Percentiles rank a stretch among this genome's conserved stretches.
Conservation (phyloP, 2,888 invertebrate species). For the Drosophila koepferae region DNA sequence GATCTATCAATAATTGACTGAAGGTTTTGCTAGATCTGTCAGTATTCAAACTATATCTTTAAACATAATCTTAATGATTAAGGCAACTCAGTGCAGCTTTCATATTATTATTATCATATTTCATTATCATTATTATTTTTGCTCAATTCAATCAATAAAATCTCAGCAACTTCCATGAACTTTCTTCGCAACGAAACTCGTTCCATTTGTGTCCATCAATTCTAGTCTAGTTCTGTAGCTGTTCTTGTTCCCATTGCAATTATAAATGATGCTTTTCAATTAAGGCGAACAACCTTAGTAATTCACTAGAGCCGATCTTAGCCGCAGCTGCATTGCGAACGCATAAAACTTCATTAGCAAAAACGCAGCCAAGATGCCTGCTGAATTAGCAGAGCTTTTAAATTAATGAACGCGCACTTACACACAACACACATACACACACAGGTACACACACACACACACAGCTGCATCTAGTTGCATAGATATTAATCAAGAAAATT, state of each 20-base stretch:
- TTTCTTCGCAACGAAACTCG: not conserved
- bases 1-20: too few species aligned
- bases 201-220: slow-evolving; percentile 8
- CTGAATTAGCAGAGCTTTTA: slow-evolving; percentile 73
- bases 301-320: slow-evolving; percentile 9
- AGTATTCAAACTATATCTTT: too few species aligned
- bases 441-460: slow-evolving; percentile 4
- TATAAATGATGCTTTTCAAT: slow-evolving; percentile 57
- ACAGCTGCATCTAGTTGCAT: slow-evolving; percentile 38
- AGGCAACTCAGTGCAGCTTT: not conserved
- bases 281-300: slow-evolving; percentile 47
- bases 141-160: not conserved
- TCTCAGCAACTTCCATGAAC: not conserved
- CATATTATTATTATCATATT: not conserved
- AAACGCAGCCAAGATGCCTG: slow-evolving; percentile 37
- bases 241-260: slow-evolving; percentile 25
- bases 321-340: slow-evolving; percentile 63
- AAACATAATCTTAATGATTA: not conserved
- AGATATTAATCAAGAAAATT: slow-evolving; percentile 80
- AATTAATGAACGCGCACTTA: slow-evolving; percentile 66
- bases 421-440: slow-evolving; percentile 14
- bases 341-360: slow-evolving; percentile 77
- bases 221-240: slow-evolving; percentile 4
- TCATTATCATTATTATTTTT: not conserved
- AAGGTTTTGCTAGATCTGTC: too few species aligned